Evolutionary conservation across 2,113 vertebrate species (phyloP).

Genomic region (Corvus hawaiiensis): DNA sequence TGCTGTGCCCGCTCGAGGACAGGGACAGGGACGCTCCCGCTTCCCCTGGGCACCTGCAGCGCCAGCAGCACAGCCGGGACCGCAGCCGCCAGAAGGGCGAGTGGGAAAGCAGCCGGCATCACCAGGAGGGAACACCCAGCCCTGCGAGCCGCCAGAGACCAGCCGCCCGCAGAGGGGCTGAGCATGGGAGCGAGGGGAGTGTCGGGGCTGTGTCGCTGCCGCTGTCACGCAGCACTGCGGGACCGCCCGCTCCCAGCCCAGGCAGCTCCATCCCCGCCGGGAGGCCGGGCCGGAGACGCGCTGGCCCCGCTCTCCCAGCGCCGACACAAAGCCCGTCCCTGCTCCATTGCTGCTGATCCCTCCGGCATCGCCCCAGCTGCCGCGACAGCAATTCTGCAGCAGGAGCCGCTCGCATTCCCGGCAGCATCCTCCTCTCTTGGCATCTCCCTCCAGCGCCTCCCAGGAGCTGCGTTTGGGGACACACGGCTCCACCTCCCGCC

Average conservation of each 20-base stretch:
- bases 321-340: not conserved
- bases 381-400: not conserved
- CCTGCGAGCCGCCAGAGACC: fast-evolving
- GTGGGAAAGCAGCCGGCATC: not conserved
- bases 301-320: not conserved
- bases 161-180: not conserved
- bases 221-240: not conserved
- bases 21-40: fast-evolving
- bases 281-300: not conserved
- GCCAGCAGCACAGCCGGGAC: fast-evolving
- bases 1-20: not conserved
- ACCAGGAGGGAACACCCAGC: not conserved
- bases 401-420: not conserved
- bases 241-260: not conserved
- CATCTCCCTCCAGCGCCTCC: not conserved
- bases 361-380: not conserved
- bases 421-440: not conserved
- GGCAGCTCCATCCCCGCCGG: not conserved
- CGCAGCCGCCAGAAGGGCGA: not conserved
- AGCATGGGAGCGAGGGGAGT: not conserved
- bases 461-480: not conserved
- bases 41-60: not conserved
- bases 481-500: not conserved
- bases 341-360: not conserved
- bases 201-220: not conserved